Evolutionary conservation across 92 coral and sea anemone genomes (phyloP).

Genomic region (Plumapathes pennacea): DNA sequence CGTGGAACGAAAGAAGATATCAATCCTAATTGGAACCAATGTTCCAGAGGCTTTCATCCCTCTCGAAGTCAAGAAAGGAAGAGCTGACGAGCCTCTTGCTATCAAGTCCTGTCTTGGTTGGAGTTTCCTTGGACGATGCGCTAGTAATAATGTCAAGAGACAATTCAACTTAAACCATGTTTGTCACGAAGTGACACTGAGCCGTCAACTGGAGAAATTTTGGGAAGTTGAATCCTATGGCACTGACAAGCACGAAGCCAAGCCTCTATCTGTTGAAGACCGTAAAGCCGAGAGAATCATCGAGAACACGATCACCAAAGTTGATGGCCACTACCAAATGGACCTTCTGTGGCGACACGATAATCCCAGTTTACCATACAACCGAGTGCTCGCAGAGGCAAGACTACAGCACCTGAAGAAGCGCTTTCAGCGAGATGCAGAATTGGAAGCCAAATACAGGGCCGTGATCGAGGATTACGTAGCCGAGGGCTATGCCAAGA

Average conservation of each 20-base stretch:
- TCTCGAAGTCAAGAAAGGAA: conserved; percentile 39
- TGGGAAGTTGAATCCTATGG: conserved; percentile 56
- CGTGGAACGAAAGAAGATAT: conserved; percentile 49
- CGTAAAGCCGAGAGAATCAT: conserved; percentile 26
- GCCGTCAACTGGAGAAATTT: conserved; percentile 45
- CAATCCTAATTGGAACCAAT: conserved; percentile 52
- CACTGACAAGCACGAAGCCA: conserved; percentile 4
- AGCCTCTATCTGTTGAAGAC: conserved; percentile 36
- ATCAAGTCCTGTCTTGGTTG: conserved; percentile 55
- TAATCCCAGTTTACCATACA: conserved; percentile 45
- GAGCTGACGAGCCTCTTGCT: conserved; percentile 47
- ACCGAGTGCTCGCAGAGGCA: conserved; percentile 48
- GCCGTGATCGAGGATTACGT: conserved; percentile 50
- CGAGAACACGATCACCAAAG: conserved; percentile 23
- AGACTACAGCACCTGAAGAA: conserved; percentile 46
- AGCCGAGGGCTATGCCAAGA: conserved; percentile 42
- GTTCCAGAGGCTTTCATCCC: conserved; percentile 59
- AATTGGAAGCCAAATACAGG: conserved; percentile 40
- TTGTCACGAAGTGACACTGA: conserved; percentile 28
- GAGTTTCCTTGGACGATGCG: conserved; percentile 45
- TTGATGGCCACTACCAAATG: conserved; percentile 49
- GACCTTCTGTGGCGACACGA: conserved; percentile 39
- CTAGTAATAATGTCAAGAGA: background rate
- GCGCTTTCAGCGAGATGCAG: conserved; percentile 36
- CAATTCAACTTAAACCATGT: conserved; percentile 15